Base-by-base conservation (phyloP, 1,140 invertebrate species). In the Cardiocondyla obscurior region DNA sequence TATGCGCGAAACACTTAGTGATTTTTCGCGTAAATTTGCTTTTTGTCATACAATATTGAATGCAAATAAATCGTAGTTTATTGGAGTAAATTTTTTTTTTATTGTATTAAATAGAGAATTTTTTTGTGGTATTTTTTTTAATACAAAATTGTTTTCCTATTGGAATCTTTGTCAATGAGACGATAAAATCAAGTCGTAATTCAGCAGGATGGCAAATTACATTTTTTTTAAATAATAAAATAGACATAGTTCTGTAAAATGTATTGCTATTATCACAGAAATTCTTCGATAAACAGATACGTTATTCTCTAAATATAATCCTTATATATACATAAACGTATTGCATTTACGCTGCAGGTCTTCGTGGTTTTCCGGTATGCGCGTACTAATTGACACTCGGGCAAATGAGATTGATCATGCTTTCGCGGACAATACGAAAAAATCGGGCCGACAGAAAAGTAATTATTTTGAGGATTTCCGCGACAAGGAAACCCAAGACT, bases 401-500 rank as follows among this genome's bases (percentile, higher is more conserved):
- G 6, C n/a, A 22, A 49, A 51, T 62, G 19, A 42, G 4, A 42
- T 14, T 62, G 58, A 42, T 62, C 28, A 28, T 46, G 22, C 28
- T 33, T 46, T 49, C 58, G 72, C 25, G 14, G 44, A 73, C 4
- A 25, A 2, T 10, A 28, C 46, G 49, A 62, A 69, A 25, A 16
- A 46, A 46, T 28, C 57, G 25, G 42, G n/a, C 28, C 14, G 30
- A 16, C 7, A 25, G 10, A 7, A 55, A 46, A 3, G 3, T n/a
- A 55, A 28, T 44, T 19, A 39, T 3, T n/a, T 28, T n/a, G 22
- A 55, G 81, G 39, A 51, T 46, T 22, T 46, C 16, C 42, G 16
- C 42, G 77, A 46, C 19, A 39, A 51, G 44, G 25, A 65, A 42
- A 72, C 65, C 73, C 58, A 74, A 70, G 51, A 73, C 67, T 10